phyloP scores from a whole-genome alignment of 2,888 invertebrate species.

The Eubasilissa splendida region DNA sequence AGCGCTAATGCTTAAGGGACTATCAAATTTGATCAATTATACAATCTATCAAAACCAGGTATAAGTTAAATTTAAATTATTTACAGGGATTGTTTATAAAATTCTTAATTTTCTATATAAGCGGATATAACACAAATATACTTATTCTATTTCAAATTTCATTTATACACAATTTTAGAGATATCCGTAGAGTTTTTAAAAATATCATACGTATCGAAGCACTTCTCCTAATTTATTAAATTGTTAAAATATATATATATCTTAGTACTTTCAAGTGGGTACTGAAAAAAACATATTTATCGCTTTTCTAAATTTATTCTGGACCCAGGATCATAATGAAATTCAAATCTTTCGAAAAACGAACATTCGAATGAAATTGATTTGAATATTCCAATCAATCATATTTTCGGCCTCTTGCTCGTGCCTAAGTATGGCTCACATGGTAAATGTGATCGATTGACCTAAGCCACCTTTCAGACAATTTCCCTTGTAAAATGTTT shows the following conservation, averaged over 20 bases:
- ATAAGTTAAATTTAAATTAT: too few species aligned
- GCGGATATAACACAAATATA: too few species aligned
- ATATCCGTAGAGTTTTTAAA: too few species aligned
- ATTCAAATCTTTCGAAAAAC: conserved; percentile 17
- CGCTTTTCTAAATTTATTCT: neutral
- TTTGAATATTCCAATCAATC: conserved; percentile 20
- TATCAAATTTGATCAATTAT: too few species aligned
- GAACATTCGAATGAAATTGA: conserved; percentile 17
- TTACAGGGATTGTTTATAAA: too few species aligned
- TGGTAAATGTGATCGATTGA: neutral
- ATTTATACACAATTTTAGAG: too few species aligned
- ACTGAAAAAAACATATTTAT: neutral
- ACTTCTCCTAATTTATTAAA: too few species aligned
- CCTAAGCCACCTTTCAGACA: conserved; percentile 1
- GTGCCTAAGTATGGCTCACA: neutral
- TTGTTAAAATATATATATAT: neutral
- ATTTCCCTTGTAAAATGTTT: conserved; percentile 10
- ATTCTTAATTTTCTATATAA: too few species aligned
- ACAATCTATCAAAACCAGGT: too few species aligned
- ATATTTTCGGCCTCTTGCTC: conserved; percentile 1
- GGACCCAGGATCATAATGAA: neutral
- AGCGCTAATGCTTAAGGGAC: too few species aligned
- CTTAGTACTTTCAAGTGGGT: neutral
- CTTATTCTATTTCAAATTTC: too few species aligned
- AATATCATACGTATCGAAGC: too few species aligned